Evolutionary conservation across 2,113 vertebrate species (phyloP).

Genomic region (Brachyhypopomus occidentalis): DNA sequence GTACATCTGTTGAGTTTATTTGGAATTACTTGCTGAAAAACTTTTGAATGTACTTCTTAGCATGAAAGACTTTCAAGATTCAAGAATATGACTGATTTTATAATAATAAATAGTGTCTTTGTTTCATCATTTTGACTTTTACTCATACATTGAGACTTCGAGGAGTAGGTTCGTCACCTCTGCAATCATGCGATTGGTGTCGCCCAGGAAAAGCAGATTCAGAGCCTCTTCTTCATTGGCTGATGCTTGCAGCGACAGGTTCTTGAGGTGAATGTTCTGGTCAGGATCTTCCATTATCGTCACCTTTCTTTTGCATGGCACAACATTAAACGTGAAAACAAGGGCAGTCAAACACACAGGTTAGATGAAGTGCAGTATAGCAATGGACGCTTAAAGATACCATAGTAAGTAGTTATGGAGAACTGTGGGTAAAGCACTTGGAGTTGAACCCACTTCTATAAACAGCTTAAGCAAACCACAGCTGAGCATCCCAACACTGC

Average conservation of each 20-base stretch:
- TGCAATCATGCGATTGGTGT: conserved; percentile 97
- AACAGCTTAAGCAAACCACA: conserved; percentile 57
- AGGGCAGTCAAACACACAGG: not conserved
- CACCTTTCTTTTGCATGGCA: conserved; percentile 79
- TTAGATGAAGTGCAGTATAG: not conserved
- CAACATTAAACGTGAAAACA: conserved; percentile 2
- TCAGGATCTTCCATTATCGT: conserved; percentile 91
- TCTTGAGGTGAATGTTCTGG: conserved; percentile 95
- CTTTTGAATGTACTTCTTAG: too few species aligned
- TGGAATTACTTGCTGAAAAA: not conserved
- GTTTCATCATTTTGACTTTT: too few species aligned
- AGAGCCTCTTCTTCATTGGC: conserved; percentile 92
- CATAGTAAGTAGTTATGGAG: not conserved
- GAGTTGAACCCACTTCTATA: not conserved
- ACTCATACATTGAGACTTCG: not conserved
- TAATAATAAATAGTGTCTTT: too few species aligned
- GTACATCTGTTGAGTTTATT: conserved; percentile 12
- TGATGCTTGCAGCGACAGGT: conserved; percentile 88
- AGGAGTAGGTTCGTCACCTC: conserved; percentile 77
- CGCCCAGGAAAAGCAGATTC: conserved; percentile 93
- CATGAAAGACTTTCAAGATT: not conserved
- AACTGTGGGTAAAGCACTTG: not conserved
- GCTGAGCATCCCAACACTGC: conserved; percentile 43
- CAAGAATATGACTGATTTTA: too few species aligned
- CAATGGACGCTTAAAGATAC: not conserved